These are phyloP conservation scores for Sinocyclocheilus anshuiensis DNA, from an alignment of 2,113 vertebrate species.

Conservation along the genomic window DNA sequence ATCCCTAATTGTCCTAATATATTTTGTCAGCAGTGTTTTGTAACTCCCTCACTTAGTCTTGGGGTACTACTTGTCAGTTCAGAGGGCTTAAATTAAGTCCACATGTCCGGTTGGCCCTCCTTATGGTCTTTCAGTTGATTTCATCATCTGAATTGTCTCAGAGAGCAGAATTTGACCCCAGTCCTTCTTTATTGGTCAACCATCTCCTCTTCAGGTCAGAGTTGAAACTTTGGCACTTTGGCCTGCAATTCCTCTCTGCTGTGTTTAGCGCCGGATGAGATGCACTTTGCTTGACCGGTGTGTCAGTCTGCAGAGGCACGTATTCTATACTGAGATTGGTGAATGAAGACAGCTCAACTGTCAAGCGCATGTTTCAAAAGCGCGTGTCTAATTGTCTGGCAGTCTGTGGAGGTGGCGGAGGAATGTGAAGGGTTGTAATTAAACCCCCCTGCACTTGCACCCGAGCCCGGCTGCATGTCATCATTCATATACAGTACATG, in stretches of 20 bases:
- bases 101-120: neutral
- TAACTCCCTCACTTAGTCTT: neutral
- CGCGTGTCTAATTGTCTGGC: slow-evolving; percentile 45
- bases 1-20: neutral
- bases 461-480: slow-evolving; percentile 1
- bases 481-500: slow-evolving; percentile 39
- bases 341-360: slow-evolving; percentile 24
- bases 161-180: neutral
- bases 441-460: neutral
- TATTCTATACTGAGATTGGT: slow-evolving; percentile 24
- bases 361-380: slow-evolving; percentile 40
- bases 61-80: neutral
- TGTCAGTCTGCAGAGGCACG: slow-evolving; percentile 14
- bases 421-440: slow-evolving; percentile 43
- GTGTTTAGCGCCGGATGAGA: neutral
- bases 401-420: slow-evolving; percentile 39
- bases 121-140: neutral
- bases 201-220: neutral
- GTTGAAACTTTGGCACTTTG: neutral
- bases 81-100: neutral
- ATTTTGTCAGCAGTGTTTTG: neutral
- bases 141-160: neutral
- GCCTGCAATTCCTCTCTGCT: neutral
- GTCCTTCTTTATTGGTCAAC: neutral
- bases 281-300: slow-evolving; percentile 13